phyloP scores from a whole-genome alignment of 2,113 vertebrate genomes.

The Polyodon spathula region DNA sequence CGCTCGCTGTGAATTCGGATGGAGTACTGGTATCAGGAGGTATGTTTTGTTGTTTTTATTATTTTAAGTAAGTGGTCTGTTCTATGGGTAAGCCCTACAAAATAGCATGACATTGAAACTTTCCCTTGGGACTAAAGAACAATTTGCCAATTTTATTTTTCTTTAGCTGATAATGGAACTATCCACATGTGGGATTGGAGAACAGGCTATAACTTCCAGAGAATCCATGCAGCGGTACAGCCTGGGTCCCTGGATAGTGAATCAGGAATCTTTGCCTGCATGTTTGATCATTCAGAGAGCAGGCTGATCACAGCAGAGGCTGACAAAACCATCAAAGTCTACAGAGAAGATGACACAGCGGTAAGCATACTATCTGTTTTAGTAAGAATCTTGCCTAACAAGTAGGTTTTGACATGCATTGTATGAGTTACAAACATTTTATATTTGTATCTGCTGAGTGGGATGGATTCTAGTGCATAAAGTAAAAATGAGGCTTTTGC shows the following conservation, averaged over 20 bases:
- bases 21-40: constrained; percentile 95
- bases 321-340: constrained; percentile 97
- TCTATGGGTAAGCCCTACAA: background rate
- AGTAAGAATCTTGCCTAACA: background rate
- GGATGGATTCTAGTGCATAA: no score
- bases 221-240: constrained; percentile 92
- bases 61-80: background rate
- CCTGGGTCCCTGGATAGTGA: constrained; percentile 95
- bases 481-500: no score
- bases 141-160: no score
- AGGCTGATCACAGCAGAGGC: constrained; percentile 88
- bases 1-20: constrained; percentile 86
- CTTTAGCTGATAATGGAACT: constrained; percentile 90
- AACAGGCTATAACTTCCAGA: constrained; percentile 95
- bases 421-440: no score
- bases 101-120: no score
- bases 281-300: constrained; percentile 89
- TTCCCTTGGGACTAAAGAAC: no score
- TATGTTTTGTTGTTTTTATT: constrained; percentile 33
- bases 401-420: background rate
- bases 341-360: constrained; percentile 88
- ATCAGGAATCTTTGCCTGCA: constrained; percentile 91
- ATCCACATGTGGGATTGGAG: constrained; percentile 98
- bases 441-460: no score
- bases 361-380: constrained; percentile 47